A percentile compares a stretch with the other conserved stretches of the same genome.
These are phyloP conservation scores for Acromyrmex echinatior DNA, from an alignment of 1,140 invertebrate genomes.

Conservation along the genomic window DNA sequence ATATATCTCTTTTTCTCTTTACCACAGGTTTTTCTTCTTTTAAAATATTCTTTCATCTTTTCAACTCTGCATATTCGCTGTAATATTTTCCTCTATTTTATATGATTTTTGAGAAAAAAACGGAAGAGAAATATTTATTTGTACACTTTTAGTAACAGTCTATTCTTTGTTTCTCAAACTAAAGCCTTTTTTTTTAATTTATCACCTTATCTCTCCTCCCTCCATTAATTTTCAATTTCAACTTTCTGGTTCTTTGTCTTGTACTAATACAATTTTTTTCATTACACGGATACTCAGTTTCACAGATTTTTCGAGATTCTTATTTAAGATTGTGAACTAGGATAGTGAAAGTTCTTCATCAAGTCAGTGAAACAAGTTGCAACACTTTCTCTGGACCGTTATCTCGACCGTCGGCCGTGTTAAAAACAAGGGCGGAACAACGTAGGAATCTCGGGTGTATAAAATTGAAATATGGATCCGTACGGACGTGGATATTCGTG, in stretches of 20 bases:
- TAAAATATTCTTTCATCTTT: background rate
- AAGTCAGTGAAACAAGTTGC: constrained; percentile 14
- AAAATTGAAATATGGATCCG: constrained; percentile 59
- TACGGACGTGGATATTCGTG: constrained; percentile 53
- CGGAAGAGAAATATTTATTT: background rate
- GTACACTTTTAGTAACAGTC: background rate
- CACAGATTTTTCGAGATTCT: background rate
- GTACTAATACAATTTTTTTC: background rate
- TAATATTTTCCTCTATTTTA: background rate
- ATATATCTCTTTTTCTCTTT: background rate
- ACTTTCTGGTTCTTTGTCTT: background rate
- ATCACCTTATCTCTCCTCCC: background rate
- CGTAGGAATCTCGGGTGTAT: constrained; percentile 50
- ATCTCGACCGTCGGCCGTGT: constrained; percentile 38
- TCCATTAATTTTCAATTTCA: background rate
- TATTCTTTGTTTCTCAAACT: background rate
- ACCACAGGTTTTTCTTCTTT: constrained; percentile 7
- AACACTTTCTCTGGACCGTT: constrained; percentile 19
- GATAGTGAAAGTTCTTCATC: constrained; percentile 12
- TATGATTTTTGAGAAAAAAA: background rate
- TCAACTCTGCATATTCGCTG: background rate
- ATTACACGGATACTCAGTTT: background rate
- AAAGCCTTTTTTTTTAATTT: background rate
- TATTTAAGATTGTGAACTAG: background rate
- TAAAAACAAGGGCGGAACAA: constrained; percentile 54